Percentiles rank a stretch among this genome's conserved stretches.
Evolutionary conservation across 2,113 vertebrate species (phyloP).

Genomic region (Morone saxatilis): DNA sequence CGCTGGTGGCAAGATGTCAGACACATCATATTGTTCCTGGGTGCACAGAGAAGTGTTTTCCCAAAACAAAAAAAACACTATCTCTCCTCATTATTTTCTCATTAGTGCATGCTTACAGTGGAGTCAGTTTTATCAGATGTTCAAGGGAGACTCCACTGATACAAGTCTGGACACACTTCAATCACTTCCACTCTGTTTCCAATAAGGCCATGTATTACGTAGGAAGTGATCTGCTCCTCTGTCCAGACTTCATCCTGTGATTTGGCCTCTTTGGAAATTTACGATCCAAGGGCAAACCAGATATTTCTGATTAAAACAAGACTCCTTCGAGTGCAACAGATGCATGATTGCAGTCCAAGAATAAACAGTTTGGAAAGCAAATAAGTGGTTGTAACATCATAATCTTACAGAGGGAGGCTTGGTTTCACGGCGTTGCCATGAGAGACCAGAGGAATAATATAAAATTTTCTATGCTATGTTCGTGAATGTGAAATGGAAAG

Average conservation of each 20-base stretch:
- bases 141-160: slow-evolving; percentile 39
- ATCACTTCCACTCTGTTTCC: slow-evolving; percentile 62
- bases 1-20: slow-evolving; percentile 1
- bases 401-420: slow-evolving; percentile 29
- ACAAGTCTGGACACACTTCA: slow-evolving; percentile 69
- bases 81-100: slow-evolving; percentile 44
- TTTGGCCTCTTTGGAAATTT: slow-evolving; percentile 61
- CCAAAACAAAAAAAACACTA: slow-evolving; percentile 11
- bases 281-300: slow-evolving; percentile 59
- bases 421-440: slow-evolving; percentile 42
- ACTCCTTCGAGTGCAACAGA: slow-evolving; percentile 52
- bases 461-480: slow-evolving; percentile 32
- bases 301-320: slow-evolving; percentile 73
- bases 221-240: slow-evolving; percentile 51
- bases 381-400: slow-evolving; percentile 52
- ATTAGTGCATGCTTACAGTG: slow-evolving; percentile 24
- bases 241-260: slow-evolving; percentile 65
- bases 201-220: slow-evolving; percentile 59
- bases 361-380: slow-evolving; percentile 70
- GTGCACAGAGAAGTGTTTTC: neutral
- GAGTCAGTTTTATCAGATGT: slow-evolving; percentile 56
- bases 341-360: slow-evolving; percentile 54
- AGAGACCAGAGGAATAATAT: slow-evolving; percentile 45
- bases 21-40: neutral
- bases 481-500: slow-evolving; percentile 36